Evolutionary conservation across 2,888 invertebrate species (phyloP).

Genomic region (Lasioglossum zephyrum): DNA sequence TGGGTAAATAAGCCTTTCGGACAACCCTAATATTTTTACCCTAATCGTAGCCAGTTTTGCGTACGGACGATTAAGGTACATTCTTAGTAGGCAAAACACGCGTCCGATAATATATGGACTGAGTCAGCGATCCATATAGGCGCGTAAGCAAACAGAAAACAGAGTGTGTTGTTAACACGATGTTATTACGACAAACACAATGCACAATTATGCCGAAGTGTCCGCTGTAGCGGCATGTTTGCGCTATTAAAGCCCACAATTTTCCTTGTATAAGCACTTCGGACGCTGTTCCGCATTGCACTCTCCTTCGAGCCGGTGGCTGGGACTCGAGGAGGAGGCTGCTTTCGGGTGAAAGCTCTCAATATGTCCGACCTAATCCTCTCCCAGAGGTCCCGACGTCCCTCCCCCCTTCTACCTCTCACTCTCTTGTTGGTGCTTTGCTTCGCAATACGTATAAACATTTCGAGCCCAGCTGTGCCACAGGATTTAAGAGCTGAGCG

Average conservation of each 20-base stretch:
- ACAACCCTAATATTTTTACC: background rate
- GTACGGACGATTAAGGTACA: background rate
- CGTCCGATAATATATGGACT: conserved; percentile 7
- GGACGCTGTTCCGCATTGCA: conserved; percentile 50
- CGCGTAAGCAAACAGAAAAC: conserved; percentile 7
- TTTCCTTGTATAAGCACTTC: conserved; percentile 58
- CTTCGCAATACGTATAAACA: conserved; percentile 80
- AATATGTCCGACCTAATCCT: conserved; percentile 81
- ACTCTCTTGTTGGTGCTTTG: conserved; percentile 62
- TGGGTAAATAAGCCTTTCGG: background rate
- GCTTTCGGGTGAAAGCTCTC: conserved; percentile 77
- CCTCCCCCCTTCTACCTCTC: conserved; percentile 7
- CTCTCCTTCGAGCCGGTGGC: conserved; percentile 30
- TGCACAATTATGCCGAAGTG: conserved; percentile 55
- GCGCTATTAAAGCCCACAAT: conserved; percentile 54
- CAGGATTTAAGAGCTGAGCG: conserved; percentile 82
- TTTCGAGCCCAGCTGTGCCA: conserved; percentile 81
- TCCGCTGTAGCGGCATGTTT: conserved; percentile 36
- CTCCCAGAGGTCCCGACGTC: conserved; percentile 74
- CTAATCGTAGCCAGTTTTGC: background rate
- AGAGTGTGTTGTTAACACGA: conserved; percentile 21
- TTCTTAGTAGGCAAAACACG: background rate
- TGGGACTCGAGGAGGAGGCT: conserved; percentile 60
- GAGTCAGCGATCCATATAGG: background rate
- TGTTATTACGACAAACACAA: conserved; percentile 46